Evolutionary conservation across 2,113 vertebrate species (phyloP), one percentile per base, ranked within the genome.

Genomic region (Rutilus rutilus): DNA sequence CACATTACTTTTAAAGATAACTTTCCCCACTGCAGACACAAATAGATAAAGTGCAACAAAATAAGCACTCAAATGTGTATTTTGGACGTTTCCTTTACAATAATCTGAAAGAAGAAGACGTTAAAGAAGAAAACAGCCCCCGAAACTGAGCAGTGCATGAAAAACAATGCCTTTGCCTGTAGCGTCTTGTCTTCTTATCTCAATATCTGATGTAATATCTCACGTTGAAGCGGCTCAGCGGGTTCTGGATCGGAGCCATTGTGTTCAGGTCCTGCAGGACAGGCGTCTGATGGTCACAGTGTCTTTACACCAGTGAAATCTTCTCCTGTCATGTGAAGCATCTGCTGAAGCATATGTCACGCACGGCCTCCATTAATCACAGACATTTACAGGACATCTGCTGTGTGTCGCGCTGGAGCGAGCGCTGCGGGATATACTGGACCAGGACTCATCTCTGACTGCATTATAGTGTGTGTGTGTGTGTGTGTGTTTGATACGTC

Each of bases 281-380:
- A 1, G 78, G 7, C 2, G 14, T 62, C 19, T 45, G 78, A 65
- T 81, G 60, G 8, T 30, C 78, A 45, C 39, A 65, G n/a, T 47
- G 78, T 62, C 47, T 64, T 47, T 21, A 81, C 30, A 65, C 45
- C 52, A 23, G 77, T 14, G 52, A 9, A n/a, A n/a, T 76, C 80
- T 39, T 57, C 39, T 21, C 45, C 42, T 64, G 86, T 39, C 78
- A 27, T 21, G 27, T 8, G 54, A 67, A 69, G 76, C 79, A 60
- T 86, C 86, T 90, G 89, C 21, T 76, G 27, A 36, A 82, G 81
- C 89, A 89, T 90, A 90, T 89, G 89, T 76, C 69, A 33, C 52
- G 27, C 74, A 39, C 12, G 45, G 33, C 30, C 15, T 33, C 52
- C 64, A 87, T 88, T 88, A 78, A 86, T 90, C 87, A 83, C 78